Percentiles rank a stretch among this genome's conserved stretches.
Conservation (phyloP, 2,113 vertebrate genomes). For the Apeltes quadracus region DNA sequence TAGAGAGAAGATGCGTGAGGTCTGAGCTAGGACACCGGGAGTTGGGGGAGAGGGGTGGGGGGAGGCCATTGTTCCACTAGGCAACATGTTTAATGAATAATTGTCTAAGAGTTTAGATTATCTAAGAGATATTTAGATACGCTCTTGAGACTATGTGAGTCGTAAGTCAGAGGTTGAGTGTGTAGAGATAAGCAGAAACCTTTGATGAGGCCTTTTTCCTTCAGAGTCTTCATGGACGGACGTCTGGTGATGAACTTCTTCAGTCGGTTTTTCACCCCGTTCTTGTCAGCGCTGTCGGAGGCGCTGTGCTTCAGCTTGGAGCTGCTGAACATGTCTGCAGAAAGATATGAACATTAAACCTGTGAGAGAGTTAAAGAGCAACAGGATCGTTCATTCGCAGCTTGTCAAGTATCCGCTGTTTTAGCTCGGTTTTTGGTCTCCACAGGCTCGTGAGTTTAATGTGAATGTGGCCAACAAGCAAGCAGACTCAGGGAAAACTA, state of each 20-base stretch:
- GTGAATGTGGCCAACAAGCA: too few relatives aligned
- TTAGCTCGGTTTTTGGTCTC: too few relatives aligned
- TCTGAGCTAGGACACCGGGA: too few relatives aligned
- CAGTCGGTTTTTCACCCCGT: constrained; percentile 62
- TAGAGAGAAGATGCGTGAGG: not conserved
- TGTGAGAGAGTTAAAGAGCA: not conserved
- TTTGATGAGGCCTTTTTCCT: constrained; percentile 71
- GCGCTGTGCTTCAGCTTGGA: constrained; percentile 60
- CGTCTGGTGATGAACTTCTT: constrained; percentile 69
- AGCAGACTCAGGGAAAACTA: not conserved
- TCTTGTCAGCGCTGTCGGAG: constrained; percentile 58
- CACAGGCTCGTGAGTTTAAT: not conserved
- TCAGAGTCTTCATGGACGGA: constrained; percentile 65
- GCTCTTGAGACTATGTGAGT: too few relatives aligned
- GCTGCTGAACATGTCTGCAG: constrained; percentile 60
- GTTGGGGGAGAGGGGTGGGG: too few relatives aligned
- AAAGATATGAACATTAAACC: not conserved
- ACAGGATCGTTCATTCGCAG: not conserved
- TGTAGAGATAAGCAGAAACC: constrained; percentile 23
- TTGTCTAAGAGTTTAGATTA: too few relatives aligned
- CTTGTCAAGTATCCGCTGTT: not conserved
- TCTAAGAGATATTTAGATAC: too few relatives aligned
- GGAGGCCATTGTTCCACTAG: not conserved
- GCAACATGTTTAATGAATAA: not conserved
- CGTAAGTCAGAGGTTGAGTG: too few relatives aligned